A percentile compares a stretch with the other conserved stretches of the same genome.
Evolutionary conservation across 2,797 vertebrate species (phyloP).

Genomic region (Mionectes olivaceus): DNA sequence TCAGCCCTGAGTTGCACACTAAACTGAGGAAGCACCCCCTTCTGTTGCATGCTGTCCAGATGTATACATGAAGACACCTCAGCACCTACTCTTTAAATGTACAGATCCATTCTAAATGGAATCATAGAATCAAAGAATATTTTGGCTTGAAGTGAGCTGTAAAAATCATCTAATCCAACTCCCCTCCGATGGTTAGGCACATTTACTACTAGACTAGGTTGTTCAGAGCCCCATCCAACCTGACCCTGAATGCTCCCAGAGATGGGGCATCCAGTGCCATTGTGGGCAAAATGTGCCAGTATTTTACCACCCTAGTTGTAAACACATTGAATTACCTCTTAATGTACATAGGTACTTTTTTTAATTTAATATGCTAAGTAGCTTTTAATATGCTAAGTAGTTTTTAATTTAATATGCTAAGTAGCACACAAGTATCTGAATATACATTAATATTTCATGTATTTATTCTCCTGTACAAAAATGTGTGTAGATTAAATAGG

Average conservation of each 20-base stretch:
- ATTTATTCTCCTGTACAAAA: not conserved
- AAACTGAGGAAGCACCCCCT: not conserved
- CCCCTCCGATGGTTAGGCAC: too few species aligned
- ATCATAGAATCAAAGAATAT: not conserved
- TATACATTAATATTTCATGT: not conserved
- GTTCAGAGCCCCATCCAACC: not conserved
- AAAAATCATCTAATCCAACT: not conserved
- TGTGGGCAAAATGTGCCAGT: not conserved
- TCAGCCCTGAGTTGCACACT: not conserved
- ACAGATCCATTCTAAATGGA: not conserved
- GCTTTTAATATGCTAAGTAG: not conserved
- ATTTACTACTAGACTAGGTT: not conserved
- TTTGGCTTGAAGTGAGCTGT: not conserved
- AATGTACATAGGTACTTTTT: not conserved
- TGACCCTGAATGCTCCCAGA: not conserved
- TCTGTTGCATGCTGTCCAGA: not conserved
- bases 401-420: not conserved
- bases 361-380: not conserved
- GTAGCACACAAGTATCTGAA: not conserved
- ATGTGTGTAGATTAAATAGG: not conserved
- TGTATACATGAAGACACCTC: not conserved
- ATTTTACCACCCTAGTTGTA: not conserved
- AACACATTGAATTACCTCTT: not conserved
- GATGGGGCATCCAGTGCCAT: too few species aligned
- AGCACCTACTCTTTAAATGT: not conserved